Base-by-base conservation (phyloP, 2,888 invertebrate species). In the Heteromurus nitidus region DNA sequence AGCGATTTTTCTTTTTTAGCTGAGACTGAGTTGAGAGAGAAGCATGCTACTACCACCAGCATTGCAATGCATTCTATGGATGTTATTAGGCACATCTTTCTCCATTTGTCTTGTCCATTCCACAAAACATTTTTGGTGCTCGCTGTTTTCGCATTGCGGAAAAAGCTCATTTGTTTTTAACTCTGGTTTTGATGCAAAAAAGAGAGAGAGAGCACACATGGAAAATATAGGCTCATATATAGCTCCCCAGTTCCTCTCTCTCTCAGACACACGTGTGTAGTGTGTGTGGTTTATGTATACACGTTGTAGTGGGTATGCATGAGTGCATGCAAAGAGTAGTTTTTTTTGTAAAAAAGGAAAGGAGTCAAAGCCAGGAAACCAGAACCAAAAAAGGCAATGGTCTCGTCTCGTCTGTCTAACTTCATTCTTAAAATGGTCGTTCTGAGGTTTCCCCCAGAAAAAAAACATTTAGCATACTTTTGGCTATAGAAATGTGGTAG, bases 81-180 rank as follows among this genome's bases (percentile, higher is more conserved):
- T n/a, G n/a, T n/a, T n/a, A n/a, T n/a, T n/a, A n/a, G n/a, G n/a
- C n/a, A n/a, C n/a, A n/a, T n/a, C n/a, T n/a, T n/a, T n/a, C 50
- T 9, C 44, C n/a, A n/a, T 44, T n/a, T 44, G 44, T 44, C n/a
- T 44, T n/a, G 13, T 13, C 44, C 13, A 13, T 36, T 44, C 44
- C 44, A 13, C 44, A 44, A 44, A n/a, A 44, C n/a, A 44, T n/a
- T 68, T 68, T 62, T 72, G 3, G 28, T 69, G 20, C 62, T 44
- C 11, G 44, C 44, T 42, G n/a, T 64, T 53, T 70, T 65, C 68
- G 76, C 76, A 76, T 64, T 76, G 76, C 76, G 76, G 76, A 76
- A 76, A 74, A 76, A 68, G n/a, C 75, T 76, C 76, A 76, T 76
- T 76, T 76, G 76, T 67, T 75, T 75, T 75, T 53, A 65, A 74